Evolutionary conservation across 2,113 vertebrate species (phyloP).

Genomic region (Syrrhaptes paradoxus): DNA sequence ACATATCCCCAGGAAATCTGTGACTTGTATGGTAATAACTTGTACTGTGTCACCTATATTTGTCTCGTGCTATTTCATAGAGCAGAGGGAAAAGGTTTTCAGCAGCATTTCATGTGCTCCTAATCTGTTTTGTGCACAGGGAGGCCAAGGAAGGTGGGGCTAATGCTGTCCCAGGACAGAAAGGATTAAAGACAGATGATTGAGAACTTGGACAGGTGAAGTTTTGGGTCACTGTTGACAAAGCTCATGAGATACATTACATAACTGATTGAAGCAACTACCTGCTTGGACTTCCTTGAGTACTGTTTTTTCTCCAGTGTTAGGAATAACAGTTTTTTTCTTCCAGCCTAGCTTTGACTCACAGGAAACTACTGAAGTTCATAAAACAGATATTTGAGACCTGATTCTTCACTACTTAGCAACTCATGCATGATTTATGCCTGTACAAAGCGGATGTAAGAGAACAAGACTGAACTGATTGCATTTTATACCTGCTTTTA

Average conservation of each 20-base stretch:
- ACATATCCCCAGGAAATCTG: not conserved
- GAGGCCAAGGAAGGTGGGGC: not conserved
- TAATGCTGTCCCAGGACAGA: not conserved
- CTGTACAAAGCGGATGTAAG: conserved; percentile 13
- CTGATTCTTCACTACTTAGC: conserved; percentile 4
- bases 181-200: not conserved
- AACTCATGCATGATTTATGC: conserved; percentile 55
- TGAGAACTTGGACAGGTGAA: not conserved
- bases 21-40: not conserved
- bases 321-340: not conserved
- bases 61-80: not conserved
- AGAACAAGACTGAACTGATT: conserved; percentile 52
- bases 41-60: not conserved
- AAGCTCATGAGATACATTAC: not conserved
- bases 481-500: conserved; percentile 51
- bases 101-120: not conserved
- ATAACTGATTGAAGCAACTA: not conserved
- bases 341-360: not conserved
- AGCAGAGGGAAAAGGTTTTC: not conserved
- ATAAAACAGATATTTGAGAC: conserved; percentile 25
- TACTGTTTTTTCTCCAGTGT: not conserved
- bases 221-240: not conserved
- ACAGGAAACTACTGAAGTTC: not conserved
- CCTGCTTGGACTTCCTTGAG: not conserved
- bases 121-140: not conserved